These are phyloP conservation scores for Lacanobia wlatinum DNA, from an alignment of 2,888 invertebrate genomes.

Conservation along the genomic window DNA sequence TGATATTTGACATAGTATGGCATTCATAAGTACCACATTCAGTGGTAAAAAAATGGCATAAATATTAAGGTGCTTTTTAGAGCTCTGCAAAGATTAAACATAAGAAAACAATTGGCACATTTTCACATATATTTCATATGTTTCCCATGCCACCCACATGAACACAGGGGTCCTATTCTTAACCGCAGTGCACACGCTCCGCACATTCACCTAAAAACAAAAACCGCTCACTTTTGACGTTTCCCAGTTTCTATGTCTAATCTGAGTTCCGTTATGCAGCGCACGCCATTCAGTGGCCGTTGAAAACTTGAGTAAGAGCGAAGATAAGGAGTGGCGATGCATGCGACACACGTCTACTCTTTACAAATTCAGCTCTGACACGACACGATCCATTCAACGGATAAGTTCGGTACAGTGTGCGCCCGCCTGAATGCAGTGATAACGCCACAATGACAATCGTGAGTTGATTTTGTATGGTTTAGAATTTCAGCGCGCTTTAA, in stretches of 20 bases:
- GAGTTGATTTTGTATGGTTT: conserved; percentile 75
- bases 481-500: conserved; percentile 55
- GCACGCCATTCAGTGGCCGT: conserved; percentile 70
- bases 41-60: too few species aligned
- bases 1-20: too few species aligned
- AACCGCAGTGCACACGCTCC: conserved; percentile 17
- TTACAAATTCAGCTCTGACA: conserved; percentile 88
- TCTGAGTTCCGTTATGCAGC: conserved; percentile 73
- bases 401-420: conserved; percentile 85
- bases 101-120: not conserved
- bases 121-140: not conserved
- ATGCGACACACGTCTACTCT: conserved; percentile 89
- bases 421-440: conserved; percentile 83
- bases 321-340: conserved; percentile 86
- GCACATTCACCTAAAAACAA: conserved; percentile 50
- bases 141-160: conserved; percentile 11
- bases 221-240: conserved; percentile 61
- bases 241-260: conserved; percentile 69
- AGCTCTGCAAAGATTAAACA: too few species aligned
- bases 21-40: too few species aligned
- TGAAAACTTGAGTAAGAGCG: conserved; percentile 81
- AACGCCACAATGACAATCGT: conserved; percentile 83
- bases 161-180: conserved; percentile 29
- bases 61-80: too few species aligned
- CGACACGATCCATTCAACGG: conserved; percentile 87